These are phyloP conservation scores for Verasper variegatus DNA, from an alignment of 2,113 vertebrate species.

Conservation along the genomic window DNA sequence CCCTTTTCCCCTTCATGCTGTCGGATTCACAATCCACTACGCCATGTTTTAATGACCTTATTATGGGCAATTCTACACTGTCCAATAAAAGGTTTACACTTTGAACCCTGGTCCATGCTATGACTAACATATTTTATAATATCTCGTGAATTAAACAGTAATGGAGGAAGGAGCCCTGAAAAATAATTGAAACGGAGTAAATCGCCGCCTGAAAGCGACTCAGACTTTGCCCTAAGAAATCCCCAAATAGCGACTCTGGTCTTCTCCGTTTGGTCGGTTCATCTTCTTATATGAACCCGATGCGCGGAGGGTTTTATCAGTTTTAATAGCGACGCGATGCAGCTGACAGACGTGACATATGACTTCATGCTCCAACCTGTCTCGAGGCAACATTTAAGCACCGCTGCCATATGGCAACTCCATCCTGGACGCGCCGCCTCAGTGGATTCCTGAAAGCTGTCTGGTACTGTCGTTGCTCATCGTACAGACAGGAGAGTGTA, in stretches of 20 bases:
- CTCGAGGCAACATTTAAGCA: slow-evolving; percentile 70
- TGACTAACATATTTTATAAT: slow-evolving; percentile 79
- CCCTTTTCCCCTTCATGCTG: slow-evolving; percentile 59
- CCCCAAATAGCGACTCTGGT: slow-evolving; percentile 28
- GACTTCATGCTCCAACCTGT: slow-evolving; percentile 68
- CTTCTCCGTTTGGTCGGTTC: slow-evolving; percentile 28
- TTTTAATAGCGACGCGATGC: slow-evolving; percentile 58
- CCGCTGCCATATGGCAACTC: slow-evolving; percentile 79
- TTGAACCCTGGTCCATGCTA: slow-evolving; percentile 74
- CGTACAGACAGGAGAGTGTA: slow-evolving; percentile 58
- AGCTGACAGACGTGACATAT: slow-evolving; percentile 70
- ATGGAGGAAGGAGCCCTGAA: slow-evolving; percentile 55
- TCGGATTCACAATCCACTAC: slow-evolving; percentile 63
- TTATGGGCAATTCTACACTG: slow-evolving; percentile 74
- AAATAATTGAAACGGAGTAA: slow-evolving; percentile 41
- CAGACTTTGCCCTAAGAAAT: slow-evolving; percentile 25
- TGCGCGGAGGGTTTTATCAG: slow-evolving; percentile 42
- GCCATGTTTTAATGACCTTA: slow-evolving; percentile 79
- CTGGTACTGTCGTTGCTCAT: slow-evolving; percentile 82
- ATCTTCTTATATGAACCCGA: slow-evolving; percentile 28
- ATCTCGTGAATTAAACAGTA: slow-evolving; percentile 61
- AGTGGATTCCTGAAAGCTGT: slow-evolving; percentile 78
- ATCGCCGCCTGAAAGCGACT: slow-evolving; percentile 44
- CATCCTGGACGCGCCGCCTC: slow-evolving; percentile 71
- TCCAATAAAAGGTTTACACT: slow-evolving; percentile 77